These are phyloP conservation scores for Kryptolebias marmoratus DNA, from an alignment of 2,113 vertebrate genomes.

Conservation along the genomic window DNA sequence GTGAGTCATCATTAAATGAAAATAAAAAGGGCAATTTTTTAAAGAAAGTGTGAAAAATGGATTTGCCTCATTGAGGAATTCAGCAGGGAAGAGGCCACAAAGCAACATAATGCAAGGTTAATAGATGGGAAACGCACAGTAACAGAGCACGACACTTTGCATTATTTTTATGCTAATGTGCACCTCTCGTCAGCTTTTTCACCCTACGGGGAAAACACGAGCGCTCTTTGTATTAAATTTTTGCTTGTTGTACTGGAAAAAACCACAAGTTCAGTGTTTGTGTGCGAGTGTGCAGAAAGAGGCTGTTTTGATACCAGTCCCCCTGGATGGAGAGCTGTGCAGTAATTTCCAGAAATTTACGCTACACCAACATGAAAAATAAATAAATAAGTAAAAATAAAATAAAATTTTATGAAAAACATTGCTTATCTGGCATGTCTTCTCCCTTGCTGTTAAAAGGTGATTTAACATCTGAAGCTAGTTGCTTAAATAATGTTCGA, in stretches of 20 bases:
- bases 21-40: slow-evolving; percentile 12
- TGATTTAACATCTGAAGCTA: slow-evolving; percentile 39
- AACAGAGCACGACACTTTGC: slow-evolving; percentile 54
- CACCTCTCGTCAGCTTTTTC: slow-evolving; percentile 54
- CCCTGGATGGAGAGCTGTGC: slow-evolving; percentile 50
- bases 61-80: slow-evolving; percentile 35
- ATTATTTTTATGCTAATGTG: slow-evolving; percentile 78
- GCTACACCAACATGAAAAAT: slow-evolving; percentile 1
- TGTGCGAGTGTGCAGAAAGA: slow-evolving; percentile 39
- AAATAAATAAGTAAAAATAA: background rate
- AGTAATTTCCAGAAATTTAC: slow-evolving; percentile 43
- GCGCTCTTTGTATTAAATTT: slow-evolving; percentile 67
- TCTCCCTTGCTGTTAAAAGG: slow-evolving; percentile 1
- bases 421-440: no score
- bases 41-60: slow-evolving; percentile 29
- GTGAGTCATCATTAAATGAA: background rate
- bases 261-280: slow-evolving; percentile 57
- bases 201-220: slow-evolving; percentile 62
- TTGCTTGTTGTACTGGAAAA: slow-evolving; percentile 58
- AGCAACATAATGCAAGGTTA: slow-evolving; percentile 57
- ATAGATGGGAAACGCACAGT: slow-evolving; percentile 62
- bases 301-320: slow-evolving; percentile 66
- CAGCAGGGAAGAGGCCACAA: slow-evolving; percentile 35
- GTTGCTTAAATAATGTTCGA: slow-evolving; percentile 26
- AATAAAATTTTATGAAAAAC: background rate